A percentile compares a stretch with the other conserved stretches of the same genome.
Evolutionary conservation across 2,113 vertebrate genomes (phyloP).

Genomic region (Pardalotus punctatus): DNA sequence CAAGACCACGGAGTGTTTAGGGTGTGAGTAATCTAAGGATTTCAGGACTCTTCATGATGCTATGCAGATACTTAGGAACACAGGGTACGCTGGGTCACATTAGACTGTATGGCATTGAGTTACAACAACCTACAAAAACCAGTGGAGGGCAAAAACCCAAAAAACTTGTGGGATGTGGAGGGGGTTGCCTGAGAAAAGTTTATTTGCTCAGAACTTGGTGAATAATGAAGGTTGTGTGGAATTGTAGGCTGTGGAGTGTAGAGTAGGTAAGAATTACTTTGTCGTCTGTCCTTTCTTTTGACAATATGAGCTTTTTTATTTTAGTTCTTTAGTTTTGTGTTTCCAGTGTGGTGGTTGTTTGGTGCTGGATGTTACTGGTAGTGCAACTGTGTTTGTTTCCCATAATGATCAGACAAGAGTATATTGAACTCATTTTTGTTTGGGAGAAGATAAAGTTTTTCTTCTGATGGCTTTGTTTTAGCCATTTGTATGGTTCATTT

Average conservation of each 20-base stretch:
- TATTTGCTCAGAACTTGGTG: background rate
- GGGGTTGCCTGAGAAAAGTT: background rate
- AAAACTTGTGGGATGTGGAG: accelerated
- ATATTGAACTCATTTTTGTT: background rate
- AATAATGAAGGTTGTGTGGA: background rate
- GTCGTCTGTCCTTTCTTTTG: background rate
- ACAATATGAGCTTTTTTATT: background rate
- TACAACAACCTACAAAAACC: background rate
- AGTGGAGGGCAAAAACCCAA: background rate
- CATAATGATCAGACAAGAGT: background rate
- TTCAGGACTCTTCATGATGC: background rate
- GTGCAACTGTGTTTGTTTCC: background rate
- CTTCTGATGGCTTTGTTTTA: background rate
- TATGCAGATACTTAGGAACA: background rate
- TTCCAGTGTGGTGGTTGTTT: background rate
- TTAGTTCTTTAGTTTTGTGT: background rate
- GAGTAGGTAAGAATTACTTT: background rate
- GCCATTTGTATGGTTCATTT: background rate
- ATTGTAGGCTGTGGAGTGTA: background rate
- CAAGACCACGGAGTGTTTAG: background rate
- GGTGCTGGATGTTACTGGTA: background rate
- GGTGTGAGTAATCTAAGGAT: background rate
- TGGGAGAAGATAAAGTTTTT: background rate
- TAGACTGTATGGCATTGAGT: background rate
- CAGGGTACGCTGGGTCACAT: background rate